Base-by-base conservation (phyloP, 2,888 invertebrate genomes). In the Andricus quercusramuli region DNA sequence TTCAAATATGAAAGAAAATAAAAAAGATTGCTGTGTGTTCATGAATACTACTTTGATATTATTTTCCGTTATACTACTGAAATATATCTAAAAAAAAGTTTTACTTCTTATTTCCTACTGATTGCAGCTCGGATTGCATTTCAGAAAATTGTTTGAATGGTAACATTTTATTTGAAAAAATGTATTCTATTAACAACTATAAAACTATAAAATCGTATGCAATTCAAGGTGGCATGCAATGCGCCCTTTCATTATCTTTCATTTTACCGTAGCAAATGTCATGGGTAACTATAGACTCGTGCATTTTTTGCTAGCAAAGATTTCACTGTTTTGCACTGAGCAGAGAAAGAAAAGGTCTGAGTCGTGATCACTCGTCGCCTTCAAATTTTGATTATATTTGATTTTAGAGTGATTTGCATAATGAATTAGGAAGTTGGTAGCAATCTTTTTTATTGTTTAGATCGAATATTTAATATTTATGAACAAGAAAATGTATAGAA, bases 311-410 rank as follows among this genome's bases (percentile, higher is more conserved):
- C 20, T 22, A 22, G 56, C n/a, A 3, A 56, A 22, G 56, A 56
- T 56, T 56, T 56, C 56, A n/a, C n/a, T 56, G n/a, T 56, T 56
- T 56, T 56, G 11, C 11, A n/a, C 56, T n/a, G 9, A 22, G 56
- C 11, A 20, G n/a, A 56, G 56, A 56, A 56, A n/a, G 56, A 56
- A 11, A 56, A 56, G 56, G n/a, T 56, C 56, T 56, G 22, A 56
- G n/a, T 56, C 56, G 56, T 56, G 56, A 56, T 22, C 56, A n/a
- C 11, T 22, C 22, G 11, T 22, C 56, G n/a, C 56, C n/a, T 56
- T n/a, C n/a, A 56, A 56, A 56, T 56, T 56, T 56, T 56, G n/a
- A 56, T 56, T 56, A 56, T 56, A 56, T 56, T 56, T n/a, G n/a
- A 56, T 56, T 56, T 56, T n/a, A 56, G n/a, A 56, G 56, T n/a